Conservation (phyloP, 2,888 invertebrate genomes). For the Phortica okadai region DNA sequence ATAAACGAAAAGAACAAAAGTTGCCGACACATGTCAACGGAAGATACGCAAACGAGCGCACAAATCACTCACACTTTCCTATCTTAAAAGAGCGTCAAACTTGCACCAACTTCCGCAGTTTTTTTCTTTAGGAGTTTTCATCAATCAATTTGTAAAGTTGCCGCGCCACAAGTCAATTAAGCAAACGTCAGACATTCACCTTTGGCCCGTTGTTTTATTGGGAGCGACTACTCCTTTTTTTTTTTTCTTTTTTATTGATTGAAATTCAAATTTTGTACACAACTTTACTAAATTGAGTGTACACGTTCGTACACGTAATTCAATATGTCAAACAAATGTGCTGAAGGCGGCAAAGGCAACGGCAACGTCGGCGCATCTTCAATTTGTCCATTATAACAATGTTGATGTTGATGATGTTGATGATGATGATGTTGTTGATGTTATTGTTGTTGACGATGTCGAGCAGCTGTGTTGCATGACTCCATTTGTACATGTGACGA, state of each 20-base stretch:
- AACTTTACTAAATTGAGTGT: neutral
- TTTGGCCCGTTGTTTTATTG: neutral
- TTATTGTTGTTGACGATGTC: neutral
- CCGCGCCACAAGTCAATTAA: constrained; percentile 8
- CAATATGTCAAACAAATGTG: neutral
- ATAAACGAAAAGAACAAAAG: too few species aligned
- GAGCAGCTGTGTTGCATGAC: neutral
- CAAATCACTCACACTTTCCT: too few species aligned
- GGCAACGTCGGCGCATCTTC: neutral
- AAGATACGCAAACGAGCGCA: too few species aligned
- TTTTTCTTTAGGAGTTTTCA: too few species aligned
- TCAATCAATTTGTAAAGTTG: constrained; percentile 2
- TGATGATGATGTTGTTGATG: neutral
- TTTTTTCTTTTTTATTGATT: neutral
- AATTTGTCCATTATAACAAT: neutral
- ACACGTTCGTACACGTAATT: neutral
- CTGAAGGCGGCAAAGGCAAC: neutral
- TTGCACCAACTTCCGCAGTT: too few species aligned
- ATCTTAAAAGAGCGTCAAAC: too few species aligned
- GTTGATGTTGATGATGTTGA: neutral
- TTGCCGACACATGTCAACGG: too few species aligned
- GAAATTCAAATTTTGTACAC: neutral
- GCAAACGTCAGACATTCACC: constrained; percentile 1
- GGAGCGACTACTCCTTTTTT: neutral
- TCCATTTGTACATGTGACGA: constrained; percentile 1